phyloP scores from a whole-genome alignment of 2,113 vertebrate genomes.

The Etia nguti region DNA sequence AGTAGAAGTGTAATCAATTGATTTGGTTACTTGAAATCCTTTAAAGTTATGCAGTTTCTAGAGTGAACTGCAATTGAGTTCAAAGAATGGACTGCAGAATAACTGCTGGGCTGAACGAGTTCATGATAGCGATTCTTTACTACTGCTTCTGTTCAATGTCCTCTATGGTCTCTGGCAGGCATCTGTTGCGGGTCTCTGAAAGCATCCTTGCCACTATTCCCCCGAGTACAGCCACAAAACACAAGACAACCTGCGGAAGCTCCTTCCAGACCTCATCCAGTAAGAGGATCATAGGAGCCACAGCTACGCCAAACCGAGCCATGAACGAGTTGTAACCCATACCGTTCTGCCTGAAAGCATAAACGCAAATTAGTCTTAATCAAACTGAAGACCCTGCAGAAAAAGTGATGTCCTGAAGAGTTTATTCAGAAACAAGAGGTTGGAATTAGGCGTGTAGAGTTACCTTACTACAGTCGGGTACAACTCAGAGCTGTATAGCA shows the following conservation, averaged over 20 bases:
- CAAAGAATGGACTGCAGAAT: not conserved
- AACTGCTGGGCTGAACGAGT: not conserved
- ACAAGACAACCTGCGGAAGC: slow-evolving; percentile 73
- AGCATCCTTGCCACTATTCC: slow-evolving; percentile 62
- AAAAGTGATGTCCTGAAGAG: not conserved
- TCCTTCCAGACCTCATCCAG: slow-evolving; percentile 75
- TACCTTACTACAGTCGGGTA: slow-evolving; percentile 86
- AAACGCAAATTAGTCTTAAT: not conserved
- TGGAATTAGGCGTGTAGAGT: not conserved
- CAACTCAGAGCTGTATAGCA: slow-evolving; percentile 81
- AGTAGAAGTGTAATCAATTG: not conserved
- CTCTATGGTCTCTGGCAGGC: slow-evolving; percentile 80
- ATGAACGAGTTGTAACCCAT: slow-evolving; percentile 76
- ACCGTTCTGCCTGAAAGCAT: slow-evolving; percentile 74
- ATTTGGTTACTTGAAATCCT: not conserved
- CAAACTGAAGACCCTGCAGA: not conserved
- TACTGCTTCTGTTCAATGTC: slow-evolving; percentile 65
- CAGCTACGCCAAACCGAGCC: slow-evolving; percentile 74
- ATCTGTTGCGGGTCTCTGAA: slow-evolving; percentile 70
- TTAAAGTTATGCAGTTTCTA: not conserved
- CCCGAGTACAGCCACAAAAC: slow-evolving; percentile 55
- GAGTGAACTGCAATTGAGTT: not conserved
- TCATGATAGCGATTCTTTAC: not conserved
- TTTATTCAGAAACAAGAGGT: not conserved
- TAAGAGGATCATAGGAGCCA: slow-evolving; percentile 75